Evolutionary conservation across 2,888 invertebrate genomes (phyloP).

Genomic region (Phymatocera aterrima): DNA sequence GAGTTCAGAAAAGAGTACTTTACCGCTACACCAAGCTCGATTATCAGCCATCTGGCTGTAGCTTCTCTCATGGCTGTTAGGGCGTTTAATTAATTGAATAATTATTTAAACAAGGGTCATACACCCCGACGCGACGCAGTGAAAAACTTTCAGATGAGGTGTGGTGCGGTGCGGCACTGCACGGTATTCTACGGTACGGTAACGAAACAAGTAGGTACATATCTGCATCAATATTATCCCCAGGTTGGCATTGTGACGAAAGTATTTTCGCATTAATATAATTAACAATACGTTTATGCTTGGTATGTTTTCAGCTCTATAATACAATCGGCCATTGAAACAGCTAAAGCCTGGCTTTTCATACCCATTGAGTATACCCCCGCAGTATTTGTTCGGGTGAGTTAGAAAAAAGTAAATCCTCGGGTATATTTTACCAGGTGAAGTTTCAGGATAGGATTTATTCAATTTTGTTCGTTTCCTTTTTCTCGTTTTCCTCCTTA

Average conservation of each 20-base stretch:
- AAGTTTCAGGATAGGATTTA: neutral
- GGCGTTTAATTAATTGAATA: slow-evolving; percentile 41
- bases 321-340: neutral
- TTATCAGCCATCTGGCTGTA: slow-evolving; percentile 41
- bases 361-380: neutral
- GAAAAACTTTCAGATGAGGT: slow-evolving; percentile 28
- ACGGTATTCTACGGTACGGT: neutral
- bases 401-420: slow-evolving; percentile 27
- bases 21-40: slow-evolving; percentile 44
- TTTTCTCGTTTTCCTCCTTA: neutral
- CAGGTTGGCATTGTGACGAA: neutral
- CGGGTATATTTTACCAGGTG: slow-evolving; percentile 9
- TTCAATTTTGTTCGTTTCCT: neutral
- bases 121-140: slow-evolving; percentile 4
- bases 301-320: neutral
- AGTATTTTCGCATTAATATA: slow-evolving; percentile 12
- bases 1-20: slow-evolving; percentile 42
- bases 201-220: neutral
- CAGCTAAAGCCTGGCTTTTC: neutral
- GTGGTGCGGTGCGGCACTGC: no score
- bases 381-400: neutral
- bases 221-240: neutral
- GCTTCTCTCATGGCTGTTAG: slow-evolving; percentile 44
- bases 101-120: slow-evolving; percentile 43
- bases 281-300: neutral